Base-by-base conservation (phyloP, 2,113 vertebrate species). In the Onychorhynchus coronatus region DNA sequence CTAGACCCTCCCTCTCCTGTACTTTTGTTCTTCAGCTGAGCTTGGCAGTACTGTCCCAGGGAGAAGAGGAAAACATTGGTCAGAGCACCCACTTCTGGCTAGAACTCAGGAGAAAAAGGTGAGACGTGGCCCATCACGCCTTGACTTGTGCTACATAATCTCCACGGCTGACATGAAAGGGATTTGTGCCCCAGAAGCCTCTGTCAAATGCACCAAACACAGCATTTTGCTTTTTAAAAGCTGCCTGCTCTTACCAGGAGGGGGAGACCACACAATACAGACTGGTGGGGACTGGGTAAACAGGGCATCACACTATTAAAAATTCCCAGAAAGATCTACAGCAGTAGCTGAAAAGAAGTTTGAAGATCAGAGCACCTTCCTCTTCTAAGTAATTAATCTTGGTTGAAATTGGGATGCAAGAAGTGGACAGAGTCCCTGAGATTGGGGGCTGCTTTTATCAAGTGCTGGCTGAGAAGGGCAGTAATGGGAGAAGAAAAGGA, bases 261-360 rank as follows among this genome's bases (percentile, higher is more conserved):
- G 73, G 95, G 95, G 96, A 97, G 96, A 93, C 78, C 91, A 96
- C 87, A 93, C 83, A 62, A 88, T 87, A 8, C 49, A 5, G 78
- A 47, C 83, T 68, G 62, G 15, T 70, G 61, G n/a, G 49, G 49
- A 84, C 53, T 10, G 55, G 39, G 88, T 42, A 95, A 95, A 82
- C 49, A 75, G 42, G 49, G 31, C 41, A 71, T 42, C 35, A 18
- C 30, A 27, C 41, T 14, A 49, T 47, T 10, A 77, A 88, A 86
- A 59, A 84, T 44, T 85, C 73, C 35, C 72, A 63, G 30, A 68
- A 72, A 82, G 24, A 88, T 68, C 58, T 41, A 52, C 75, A 94
- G 35, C 27, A 80, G 79, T 46, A 59, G 35, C 6, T 67, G 53
- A 61, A 84, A 86, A 68, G n/a, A 96, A 78, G 72, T n/a, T 37